phyloP scores from a whole-genome alignment of 2,888 invertebrate species.

The Herminia tarsipennalis region DNA sequence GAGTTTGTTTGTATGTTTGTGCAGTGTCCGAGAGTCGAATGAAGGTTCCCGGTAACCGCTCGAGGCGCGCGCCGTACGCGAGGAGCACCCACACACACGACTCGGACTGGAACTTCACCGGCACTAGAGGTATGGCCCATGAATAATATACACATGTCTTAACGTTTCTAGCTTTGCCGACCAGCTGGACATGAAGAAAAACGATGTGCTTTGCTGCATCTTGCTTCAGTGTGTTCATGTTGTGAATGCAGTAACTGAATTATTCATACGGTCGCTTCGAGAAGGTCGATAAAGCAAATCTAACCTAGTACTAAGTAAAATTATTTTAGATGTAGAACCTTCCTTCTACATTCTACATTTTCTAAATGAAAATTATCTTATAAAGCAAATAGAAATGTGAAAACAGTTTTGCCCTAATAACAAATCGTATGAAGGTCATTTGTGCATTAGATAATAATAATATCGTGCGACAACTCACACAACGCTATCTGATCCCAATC shows the following conservation, averaged over 20 bases:
- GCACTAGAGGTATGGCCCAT: constrained; percentile 68
- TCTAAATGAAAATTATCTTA: too few relatives aligned
- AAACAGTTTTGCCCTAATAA: too few relatives aligned
- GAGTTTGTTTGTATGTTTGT: constrained; percentile 43
- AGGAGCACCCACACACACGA: constrained; percentile 73
- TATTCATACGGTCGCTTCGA: background rate
- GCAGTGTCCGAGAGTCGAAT: constrained; percentile 62
- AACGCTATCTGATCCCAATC: too few relatives aligned
- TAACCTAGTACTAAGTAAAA: too few relatives aligned
- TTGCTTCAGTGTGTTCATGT: background rate
- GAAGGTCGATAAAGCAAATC: too few relatives aligned
- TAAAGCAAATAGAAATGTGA: too few relatives aligned
- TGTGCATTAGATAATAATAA: too few relatives aligned
- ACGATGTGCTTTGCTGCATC: background rate
- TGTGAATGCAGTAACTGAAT: background rate
- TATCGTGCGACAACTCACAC: too few relatives aligned
- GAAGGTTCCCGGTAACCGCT: constrained; percentile 67
- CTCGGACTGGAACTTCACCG: constrained; percentile 80
- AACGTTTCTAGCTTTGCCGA: background rate
- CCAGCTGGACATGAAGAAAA: background rate
- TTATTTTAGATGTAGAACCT: too few relatives aligned
- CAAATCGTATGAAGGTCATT: too few relatives aligned
- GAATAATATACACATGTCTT: constrained; percentile 5
- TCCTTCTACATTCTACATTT: too few relatives aligned
- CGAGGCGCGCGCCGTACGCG: constrained; percentile 74